Evolutionary conservation across 2,113 vertebrate species (phyloP).

Genomic region (Chaetops frenatus): DNA sequence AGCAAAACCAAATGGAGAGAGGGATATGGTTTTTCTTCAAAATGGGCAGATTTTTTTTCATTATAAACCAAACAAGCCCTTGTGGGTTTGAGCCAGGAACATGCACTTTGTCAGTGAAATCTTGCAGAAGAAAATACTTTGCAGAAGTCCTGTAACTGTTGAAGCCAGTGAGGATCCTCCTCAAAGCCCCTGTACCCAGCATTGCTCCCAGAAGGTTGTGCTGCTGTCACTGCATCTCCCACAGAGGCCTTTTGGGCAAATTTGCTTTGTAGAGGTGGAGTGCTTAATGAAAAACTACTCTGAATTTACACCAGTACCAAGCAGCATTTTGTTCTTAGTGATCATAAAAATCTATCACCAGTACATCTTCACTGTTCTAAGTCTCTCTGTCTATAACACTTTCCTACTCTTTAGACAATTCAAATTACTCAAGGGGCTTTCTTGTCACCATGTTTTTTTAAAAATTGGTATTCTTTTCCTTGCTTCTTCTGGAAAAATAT

Average conservation of each 20-base stretch:
- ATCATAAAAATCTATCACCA: background rate
- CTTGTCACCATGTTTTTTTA: background rate
- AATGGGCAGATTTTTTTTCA: background rate
- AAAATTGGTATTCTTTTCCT: background rate
- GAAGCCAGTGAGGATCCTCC: background rate
- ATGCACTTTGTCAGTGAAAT: background rate
- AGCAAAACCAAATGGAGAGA: background rate
- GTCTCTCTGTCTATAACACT: background rate
- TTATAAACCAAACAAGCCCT: background rate
- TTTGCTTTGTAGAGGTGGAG: background rate
- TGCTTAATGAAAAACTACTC: background rate
- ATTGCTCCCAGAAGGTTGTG: background rate
- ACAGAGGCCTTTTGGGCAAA: background rate
- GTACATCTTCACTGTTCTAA: background rate
- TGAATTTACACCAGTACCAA: background rate
- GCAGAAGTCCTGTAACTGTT: background rate
- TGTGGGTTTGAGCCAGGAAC: slow-evolving; percentile 22
- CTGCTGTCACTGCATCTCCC: background rate
- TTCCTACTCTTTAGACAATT: background rate
- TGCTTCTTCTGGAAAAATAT: background rate
- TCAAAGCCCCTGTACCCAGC: background rate
- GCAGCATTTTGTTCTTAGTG: background rate
- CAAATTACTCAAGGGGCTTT: background rate
- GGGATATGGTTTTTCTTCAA: background rate
- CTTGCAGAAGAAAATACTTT: background rate